Percentiles rank a stretch among this genome's conserved stretches.
These are phyloP conservation scores for Hyalella azteca DNA, from an alignment of 2,888 invertebrate species.

Conservation along the genomic window DNA sequence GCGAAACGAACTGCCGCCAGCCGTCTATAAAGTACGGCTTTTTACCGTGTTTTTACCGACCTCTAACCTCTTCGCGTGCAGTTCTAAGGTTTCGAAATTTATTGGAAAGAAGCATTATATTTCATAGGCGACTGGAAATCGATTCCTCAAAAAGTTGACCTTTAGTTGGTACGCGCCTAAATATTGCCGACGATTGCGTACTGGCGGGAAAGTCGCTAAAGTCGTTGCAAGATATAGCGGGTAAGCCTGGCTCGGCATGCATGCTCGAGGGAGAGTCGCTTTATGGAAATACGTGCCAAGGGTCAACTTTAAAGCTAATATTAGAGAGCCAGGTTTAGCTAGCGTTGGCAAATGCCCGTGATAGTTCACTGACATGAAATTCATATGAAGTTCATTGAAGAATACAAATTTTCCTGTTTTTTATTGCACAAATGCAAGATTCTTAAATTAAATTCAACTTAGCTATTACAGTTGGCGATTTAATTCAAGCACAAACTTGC, in stretches of 20 bases:
- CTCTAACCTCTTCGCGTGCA: not conserved
- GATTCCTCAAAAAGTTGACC: conserved; percentile 15
- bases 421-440: too few relatives aligned
- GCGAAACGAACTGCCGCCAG: not conserved
- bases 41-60: not conserved
- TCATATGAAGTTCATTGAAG: not conserved
- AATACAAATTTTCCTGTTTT: not conserved
- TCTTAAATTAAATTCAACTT: too few relatives aligned
- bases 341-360: not conserved
- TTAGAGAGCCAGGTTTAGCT: not conserved
- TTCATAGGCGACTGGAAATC: not conserved
- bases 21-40: not conserved
- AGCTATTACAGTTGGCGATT: too few relatives aligned
- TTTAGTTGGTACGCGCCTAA: not conserved
- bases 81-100: conserved; percentile 13
- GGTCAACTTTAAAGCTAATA: conserved; percentile 12
- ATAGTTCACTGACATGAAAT: conserved; percentile 1
- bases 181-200: not conserved
- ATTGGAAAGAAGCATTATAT: conserved; percentile 23
- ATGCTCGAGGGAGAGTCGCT: not conserved
- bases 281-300: conserved; percentile 12
- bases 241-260: not conserved
- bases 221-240: too few relatives aligned
- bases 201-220: not conserved
- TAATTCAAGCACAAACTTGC: too few relatives aligned